Conservation (phyloP, 2,888 invertebrate genomes). For the Coleophora deauratella region DNA sequence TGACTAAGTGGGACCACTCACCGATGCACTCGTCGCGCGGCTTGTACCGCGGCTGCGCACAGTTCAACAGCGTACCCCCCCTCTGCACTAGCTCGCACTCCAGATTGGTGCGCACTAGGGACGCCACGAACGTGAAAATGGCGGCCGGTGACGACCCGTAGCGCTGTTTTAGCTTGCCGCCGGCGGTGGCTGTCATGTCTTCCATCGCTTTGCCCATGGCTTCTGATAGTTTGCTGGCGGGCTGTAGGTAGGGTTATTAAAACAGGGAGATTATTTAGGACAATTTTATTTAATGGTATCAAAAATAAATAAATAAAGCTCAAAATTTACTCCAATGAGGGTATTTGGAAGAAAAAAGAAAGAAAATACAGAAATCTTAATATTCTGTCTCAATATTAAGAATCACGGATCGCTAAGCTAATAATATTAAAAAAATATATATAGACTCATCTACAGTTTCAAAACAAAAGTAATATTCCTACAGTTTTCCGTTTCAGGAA, state of each 20-base stretch:
- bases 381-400: too few relatives aligned
- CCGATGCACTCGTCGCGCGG: slow-evolving; percentile 87
- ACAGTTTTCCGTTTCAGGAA: too few relatives aligned
- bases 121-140: slow-evolving; percentile 91
- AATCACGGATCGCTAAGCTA: too few relatives aligned
- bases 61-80: slow-evolving; percentile 79
- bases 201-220: slow-evolving; percentile 96
- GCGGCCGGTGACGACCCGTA: slow-evolving; percentile 66
- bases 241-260: slow-evolving; percentile 43
- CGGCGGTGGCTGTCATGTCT: slow-evolving; percentile 92
- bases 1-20: slow-evolving; percentile 25
- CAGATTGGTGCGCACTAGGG: slow-evolving; percentile 91
- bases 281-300: too few relatives aligned
- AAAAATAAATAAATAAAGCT: too few relatives aligned
- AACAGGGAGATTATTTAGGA: too few relatives aligned
- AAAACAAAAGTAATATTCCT: too few relatives aligned
- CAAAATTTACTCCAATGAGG: too few relatives aligned
- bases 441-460: too few relatives aligned
- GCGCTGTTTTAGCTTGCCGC: slow-evolving; percentile 84
- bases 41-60: slow-evolving; percentile 72
- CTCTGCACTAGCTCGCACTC: slow-evolving; percentile 94
- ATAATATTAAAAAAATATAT: too few relatives aligned
- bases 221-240: slow-evolving; percentile 82
- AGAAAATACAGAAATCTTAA: too few relatives aligned
- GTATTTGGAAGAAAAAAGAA: too few relatives aligned